phyloP scores from a whole-genome alignment of 2,113 vertebrate species.

The Sminthopsis crassicaudata region DNA sequence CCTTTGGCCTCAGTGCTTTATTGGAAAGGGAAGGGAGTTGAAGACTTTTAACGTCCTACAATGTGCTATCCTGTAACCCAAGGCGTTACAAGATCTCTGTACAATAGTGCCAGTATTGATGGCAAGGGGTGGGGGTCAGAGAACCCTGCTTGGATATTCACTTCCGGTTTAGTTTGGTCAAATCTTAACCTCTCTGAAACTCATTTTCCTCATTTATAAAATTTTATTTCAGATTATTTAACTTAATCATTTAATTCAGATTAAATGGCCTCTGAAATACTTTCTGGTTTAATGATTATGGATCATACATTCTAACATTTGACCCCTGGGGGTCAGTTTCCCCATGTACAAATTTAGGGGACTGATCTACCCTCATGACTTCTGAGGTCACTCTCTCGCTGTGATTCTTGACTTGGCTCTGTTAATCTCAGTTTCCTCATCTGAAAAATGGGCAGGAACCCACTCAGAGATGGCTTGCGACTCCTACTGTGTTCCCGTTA shows the following conservation, averaged over 20 bases:
- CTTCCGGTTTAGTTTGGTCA: neutral
- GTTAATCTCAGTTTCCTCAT: neutral
- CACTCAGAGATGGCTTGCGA: neutral
- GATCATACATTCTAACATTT: neutral
- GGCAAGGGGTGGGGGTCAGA: accelerated
- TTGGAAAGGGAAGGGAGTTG: neutral
- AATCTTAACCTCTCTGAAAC: neutral
- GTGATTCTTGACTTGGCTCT: neutral
- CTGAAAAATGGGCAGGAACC: neutral
- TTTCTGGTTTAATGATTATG: neutral
- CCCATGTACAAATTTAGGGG: neutral
- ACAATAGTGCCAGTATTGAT: neutral
- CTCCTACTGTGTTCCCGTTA: too few relatives aligned
- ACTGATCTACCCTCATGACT: neutral
- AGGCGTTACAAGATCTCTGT: neutral
- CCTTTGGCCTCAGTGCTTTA: neutral
- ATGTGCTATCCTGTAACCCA: neutral
- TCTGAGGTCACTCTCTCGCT: neutral
- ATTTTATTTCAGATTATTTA: too few relatives aligned
- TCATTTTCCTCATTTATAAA: neutral
- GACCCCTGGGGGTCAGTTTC: neutral
- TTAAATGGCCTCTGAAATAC: neutral
- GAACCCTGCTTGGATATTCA: neutral
- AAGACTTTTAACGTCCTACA: neutral
- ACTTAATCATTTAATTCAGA: too few relatives aligned